Evolutionary conservation across 2,797 vertebrate species (phyloP).

Genomic region (Orientallactaga sibirica): DNA sequence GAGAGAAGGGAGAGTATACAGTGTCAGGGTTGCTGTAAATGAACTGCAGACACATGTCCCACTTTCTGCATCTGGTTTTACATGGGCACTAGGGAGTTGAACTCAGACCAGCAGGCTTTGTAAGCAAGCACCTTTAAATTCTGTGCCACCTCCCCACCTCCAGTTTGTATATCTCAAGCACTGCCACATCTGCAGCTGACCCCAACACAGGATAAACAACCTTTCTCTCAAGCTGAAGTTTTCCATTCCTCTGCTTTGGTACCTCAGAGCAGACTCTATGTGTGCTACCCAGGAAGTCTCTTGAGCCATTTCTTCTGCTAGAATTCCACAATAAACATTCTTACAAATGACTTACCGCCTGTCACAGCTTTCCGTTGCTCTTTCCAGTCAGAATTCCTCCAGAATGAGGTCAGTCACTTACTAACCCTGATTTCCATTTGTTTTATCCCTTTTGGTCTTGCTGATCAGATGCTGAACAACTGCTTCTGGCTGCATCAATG

Average conservation of each 20-base stretch:
- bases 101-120: no score
- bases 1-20: no score
- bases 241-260: not conserved
- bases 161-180: not conserved
- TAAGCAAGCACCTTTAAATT: no score
- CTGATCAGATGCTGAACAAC: constrained; percentile 72
- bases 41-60: no score
- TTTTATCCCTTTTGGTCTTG: constrained; percentile 75
- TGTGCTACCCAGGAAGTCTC: constrained; percentile 59
- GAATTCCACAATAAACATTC: constrained; percentile 83
- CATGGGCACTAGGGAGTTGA: no score
- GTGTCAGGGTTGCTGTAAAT: no score
- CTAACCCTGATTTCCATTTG: constrained; percentile 72
- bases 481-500: constrained; percentile 75
- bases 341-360: constrained; percentile 82
- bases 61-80: no score
- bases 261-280: constrained; percentile 3
- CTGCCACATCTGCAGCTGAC: not conserved
- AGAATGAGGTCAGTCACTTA: constrained; percentile 83
- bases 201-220: not conserved
- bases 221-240: not conserved
- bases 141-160: no score
- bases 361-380: constrained; percentile 84
- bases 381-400: constrained; percentile 85
- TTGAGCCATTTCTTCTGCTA: constrained; percentile 60